phyloP scores from a whole-genome alignment of 64 coral and sea anemone genomes.

The Porites australiensis region DNA sequence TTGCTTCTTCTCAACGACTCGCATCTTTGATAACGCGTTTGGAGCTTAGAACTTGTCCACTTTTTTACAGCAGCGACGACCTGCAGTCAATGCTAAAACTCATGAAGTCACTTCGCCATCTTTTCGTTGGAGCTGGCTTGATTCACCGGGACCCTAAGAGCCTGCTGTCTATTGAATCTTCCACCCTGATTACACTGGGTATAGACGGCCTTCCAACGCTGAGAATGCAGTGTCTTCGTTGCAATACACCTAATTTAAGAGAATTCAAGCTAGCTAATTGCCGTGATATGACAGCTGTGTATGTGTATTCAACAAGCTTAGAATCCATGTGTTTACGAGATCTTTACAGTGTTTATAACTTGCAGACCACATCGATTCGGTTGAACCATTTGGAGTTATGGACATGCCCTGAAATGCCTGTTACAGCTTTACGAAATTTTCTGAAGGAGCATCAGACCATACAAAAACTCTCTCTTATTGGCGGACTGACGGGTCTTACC shows the following conservation, averaged over 20 bases:
- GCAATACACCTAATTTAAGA: constrained; percentile 7
- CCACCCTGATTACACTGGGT: background rate
- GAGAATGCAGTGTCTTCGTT: constrained; percentile 35
- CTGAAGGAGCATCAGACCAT: constrained; percentile 27
- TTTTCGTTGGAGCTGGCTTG: constrained; percentile 38
- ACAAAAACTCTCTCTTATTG: constrained; percentile 2
- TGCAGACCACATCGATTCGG: background rate
- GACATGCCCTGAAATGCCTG: constrained; percentile 11
- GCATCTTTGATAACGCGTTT: constrained; percentile 23
- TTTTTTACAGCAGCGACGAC: constrained; percentile 20
- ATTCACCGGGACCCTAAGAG: constrained; percentile 39
- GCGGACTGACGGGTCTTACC: constrained; percentile 26
- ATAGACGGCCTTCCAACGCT: constrained; percentile 25
- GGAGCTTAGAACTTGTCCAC: constrained; percentile 7
- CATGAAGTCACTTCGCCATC: constrained; percentile 16
- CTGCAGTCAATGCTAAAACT: constrained; percentile 14
- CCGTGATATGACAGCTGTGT: background rate
- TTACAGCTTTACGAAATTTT: constrained; percentile 20
- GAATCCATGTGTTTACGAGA: constrained; percentile 35
- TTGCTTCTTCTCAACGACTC: constrained; percentile 34
- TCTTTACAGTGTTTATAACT: constrained; percentile 14
- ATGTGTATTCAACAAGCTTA: constrained; percentile 12
- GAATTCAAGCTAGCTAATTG: constrained; percentile 34
- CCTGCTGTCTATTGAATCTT: constrained; percentile 24
- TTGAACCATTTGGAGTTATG: constrained; percentile 9